These are phyloP conservation scores for Natrix natrix DNA, from an alignment of 2,797 vertebrate genomes.

Conservation along the genomic window DNA sequence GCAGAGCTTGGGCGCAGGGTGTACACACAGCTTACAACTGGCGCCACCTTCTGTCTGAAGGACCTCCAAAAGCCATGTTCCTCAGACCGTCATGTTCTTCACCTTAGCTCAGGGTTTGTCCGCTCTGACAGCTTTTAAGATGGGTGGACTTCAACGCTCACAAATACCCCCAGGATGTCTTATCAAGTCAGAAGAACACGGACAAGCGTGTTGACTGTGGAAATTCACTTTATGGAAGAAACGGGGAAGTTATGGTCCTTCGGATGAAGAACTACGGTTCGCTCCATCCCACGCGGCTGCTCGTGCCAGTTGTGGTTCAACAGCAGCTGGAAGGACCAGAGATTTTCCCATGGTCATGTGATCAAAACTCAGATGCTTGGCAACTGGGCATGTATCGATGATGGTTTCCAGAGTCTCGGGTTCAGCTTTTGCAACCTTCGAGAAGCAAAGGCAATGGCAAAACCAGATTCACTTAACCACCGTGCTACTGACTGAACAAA, in stretches of 20 bases:
- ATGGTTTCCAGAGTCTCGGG: too few species aligned
- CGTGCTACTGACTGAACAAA: too few species aligned
- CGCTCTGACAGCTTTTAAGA: not conserved
- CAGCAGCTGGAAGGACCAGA: not conserved
- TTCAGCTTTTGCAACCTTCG: too few species aligned
- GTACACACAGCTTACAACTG: not conserved
- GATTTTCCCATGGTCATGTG: not conserved
- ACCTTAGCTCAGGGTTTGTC: not conserved
- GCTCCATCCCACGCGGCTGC: not conserved
- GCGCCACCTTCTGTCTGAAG: constrained; percentile 19
- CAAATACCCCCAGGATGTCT: not conserved
- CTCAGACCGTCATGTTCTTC: too few species aligned
- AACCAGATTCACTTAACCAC: too few species aligned
- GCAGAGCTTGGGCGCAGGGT: too few species aligned
- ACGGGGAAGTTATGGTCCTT: not conserved
- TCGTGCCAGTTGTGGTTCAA: not conserved
- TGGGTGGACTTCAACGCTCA: not conserved
- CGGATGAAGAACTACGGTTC: not conserved
- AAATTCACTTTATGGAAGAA: not conserved
- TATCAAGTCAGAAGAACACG: not conserved
- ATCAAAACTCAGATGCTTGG: too few species aligned
- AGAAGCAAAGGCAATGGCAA: too few species aligned
- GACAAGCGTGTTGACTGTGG: not conserved
- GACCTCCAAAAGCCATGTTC: not conserved
- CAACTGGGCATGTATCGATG: too few species aligned